Evolutionary conservation across 2,797 vertebrate genomes (phyloP), one percentile per base, ranked within the genome.

Genomic region (Podarcis lilfordi): DNA sequence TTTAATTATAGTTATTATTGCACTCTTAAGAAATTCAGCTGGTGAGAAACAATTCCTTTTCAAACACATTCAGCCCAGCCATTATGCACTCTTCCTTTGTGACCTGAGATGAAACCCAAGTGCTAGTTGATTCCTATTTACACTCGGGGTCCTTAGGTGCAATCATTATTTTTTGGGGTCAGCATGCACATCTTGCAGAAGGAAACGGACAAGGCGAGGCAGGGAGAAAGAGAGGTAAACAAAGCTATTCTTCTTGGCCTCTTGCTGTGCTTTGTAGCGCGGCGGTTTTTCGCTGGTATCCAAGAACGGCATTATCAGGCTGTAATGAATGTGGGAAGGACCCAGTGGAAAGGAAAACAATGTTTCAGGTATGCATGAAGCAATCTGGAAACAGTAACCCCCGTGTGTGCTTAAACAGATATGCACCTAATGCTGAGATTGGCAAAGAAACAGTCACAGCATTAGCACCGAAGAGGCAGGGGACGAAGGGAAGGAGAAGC

Each of bases 1-100:
- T 89, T 94, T 95, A 95, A 93, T 96, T 96, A 92, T 84, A 90
- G 86, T 88, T 95, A 96, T 95, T 95, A 93, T 91, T 94, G 81
- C 86, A 92, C 85, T 92, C 45, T 0, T 94, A 94, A 93, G 92
- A 92, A 95, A 95, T 92, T 95, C 94, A 95, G 88, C 91, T 92
- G 90, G 89, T 86, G 88, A 92, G 89, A 88, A 93, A 95, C 43
- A 95, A 92, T 80, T 74, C 55, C 88, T 94, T 91, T 88, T 90
- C 88, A 84, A 85, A 77, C 92, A 87, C 77, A 91, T 94, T 84
- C 64, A 76, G 29, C 77, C 86, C 72, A 83, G 32, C 55, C 32
- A 37, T 88, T 90, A 77, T 27, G 32, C 0, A 15, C 9, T 35
- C 59, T 77, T 35, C 76, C 17, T 89, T 35, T 79, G 5, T 88